Conservation (phyloP, 1,140 invertebrate species). For the Alviniconcha marisindica region DNA sequence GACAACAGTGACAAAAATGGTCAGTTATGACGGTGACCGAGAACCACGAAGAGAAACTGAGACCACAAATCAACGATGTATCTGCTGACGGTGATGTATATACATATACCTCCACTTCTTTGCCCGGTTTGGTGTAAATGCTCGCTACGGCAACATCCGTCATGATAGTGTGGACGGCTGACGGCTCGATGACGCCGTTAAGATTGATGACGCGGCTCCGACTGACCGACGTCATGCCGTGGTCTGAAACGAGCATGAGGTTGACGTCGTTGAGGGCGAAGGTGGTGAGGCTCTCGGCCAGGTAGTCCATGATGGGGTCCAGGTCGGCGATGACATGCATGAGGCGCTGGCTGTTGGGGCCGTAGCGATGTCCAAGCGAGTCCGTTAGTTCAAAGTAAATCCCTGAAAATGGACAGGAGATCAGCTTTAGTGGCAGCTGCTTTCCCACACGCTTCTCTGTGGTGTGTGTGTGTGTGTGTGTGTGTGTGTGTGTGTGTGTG, state of each 20-base stretch:
- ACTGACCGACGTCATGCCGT: conserved; percentile 75
- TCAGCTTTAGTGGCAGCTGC: too few relatives aligned
- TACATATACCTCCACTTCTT: conserved; percentile 52
- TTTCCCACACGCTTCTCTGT: too few relatives aligned
- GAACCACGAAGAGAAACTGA: not conserved
- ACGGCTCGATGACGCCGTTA: conserved; percentile 58
- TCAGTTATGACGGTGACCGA: not conserved
- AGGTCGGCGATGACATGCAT: conserved; percentile 55
- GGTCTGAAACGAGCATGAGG: conserved; percentile 76
- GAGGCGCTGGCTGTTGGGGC: conserved; percentile 53
- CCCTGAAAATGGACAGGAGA: conserved; percentile 41
- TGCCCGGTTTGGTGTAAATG: conserved; percentile 66
- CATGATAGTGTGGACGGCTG: conserved; percentile 63
- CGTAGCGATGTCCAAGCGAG: conserved; percentile 62
- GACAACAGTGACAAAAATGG: not conserved
- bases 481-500: conserved; percentile 1
- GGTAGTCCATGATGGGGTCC: conserved; percentile 60
- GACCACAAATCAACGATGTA: too few relatives aligned
- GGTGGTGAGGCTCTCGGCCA: conserved; percentile 53
- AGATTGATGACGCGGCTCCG: conserved; percentile 65
- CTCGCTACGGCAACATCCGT: conserved; percentile 66
- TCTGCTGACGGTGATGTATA: too few relatives aligned
- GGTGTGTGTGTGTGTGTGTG: too few relatives aligned
- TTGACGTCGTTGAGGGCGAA: conserved; percentile 63
- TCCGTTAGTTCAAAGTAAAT: conserved; percentile 67